Conservation (phyloP, 2,797 vertebrate species). For the Sarcoramphus papa region DNA sequence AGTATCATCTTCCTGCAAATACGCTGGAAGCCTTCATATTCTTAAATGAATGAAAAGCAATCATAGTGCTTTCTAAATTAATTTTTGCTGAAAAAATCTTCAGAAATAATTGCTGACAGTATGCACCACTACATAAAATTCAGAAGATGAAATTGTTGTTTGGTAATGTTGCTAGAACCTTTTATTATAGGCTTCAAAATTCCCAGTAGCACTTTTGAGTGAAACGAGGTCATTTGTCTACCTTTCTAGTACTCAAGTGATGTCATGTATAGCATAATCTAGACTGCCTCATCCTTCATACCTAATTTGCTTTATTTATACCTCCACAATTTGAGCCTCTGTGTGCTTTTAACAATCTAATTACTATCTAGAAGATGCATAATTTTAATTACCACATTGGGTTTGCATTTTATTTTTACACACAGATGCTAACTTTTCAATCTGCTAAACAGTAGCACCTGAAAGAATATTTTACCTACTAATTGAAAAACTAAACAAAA, state of each 20-base stretch:
- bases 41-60: background rate
- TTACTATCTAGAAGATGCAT: background rate
- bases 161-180: background rate
- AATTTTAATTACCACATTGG: background rate
- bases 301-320: background rate
- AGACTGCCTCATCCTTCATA: background rate
- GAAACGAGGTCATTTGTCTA: background rate
- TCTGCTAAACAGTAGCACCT: background rate
- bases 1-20: background rate
- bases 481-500: background rate
- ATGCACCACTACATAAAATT: background rate
- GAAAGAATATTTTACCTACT: background rate
- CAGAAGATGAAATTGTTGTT: background rate
- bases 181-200: background rate
- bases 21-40: background rate
- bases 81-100: background rate
- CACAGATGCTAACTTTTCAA: background rate
- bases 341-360: background rate
- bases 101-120: background rate
- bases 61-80: background rate
- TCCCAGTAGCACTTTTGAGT: background rate
- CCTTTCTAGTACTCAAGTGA: background rate
- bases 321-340: background rate
- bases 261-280: background rate
- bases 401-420: background rate